These are phyloP conservation scores for Cygnus atratus DNA, from an alignment of 2,113 vertebrate species.

Conservation along the genomic window DNA sequence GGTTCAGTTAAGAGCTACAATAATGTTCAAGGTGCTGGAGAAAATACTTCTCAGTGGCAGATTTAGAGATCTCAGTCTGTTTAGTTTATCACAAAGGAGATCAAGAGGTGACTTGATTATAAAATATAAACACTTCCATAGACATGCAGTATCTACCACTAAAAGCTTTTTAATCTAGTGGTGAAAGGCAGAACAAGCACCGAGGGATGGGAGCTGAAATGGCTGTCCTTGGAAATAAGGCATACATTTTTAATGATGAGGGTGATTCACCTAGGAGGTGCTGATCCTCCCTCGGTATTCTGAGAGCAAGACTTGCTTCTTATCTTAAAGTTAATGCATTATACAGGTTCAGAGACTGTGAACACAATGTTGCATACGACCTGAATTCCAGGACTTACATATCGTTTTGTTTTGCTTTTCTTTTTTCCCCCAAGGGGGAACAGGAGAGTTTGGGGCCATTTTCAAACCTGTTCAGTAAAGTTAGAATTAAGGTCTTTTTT, in stretches of 20 bases:
- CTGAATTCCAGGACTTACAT: not conserved
- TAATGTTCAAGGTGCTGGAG: slow-evolving; percentile 11
- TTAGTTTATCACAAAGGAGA: slow-evolving; percentile 8
- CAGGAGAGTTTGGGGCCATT: not conserved
- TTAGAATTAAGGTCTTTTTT: not conserved
- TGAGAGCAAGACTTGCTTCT: not conserved
- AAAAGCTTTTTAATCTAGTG: slow-evolving; percentile 51
- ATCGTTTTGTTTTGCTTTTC: not conserved
- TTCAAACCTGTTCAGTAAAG: not conserved
- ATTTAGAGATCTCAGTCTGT: slow-evolving; percentile 31
- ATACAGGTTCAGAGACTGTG: not conserved
- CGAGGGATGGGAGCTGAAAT: not conserved
- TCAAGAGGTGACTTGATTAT: slow-evolving; percentile 51
- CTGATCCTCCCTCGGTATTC: not conserved
- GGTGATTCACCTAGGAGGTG: slow-evolving; percentile 5
- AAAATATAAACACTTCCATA: slow-evolving; percentile 21
- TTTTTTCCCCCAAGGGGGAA: too few relatives aligned
- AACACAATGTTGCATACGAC: not conserved
- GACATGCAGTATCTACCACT: not conserved
- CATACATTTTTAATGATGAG: not conserved
- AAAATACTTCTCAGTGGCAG: slow-evolving; percentile 7
- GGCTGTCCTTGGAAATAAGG: slow-evolving; percentile 11
- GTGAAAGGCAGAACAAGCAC: not conserved
- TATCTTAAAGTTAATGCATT: not conserved
- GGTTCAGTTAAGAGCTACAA: not conserved